Base-by-base conservation (phyloP, 2,797 vertebrate species). In the Pipistrellus kuhlii region DNA sequence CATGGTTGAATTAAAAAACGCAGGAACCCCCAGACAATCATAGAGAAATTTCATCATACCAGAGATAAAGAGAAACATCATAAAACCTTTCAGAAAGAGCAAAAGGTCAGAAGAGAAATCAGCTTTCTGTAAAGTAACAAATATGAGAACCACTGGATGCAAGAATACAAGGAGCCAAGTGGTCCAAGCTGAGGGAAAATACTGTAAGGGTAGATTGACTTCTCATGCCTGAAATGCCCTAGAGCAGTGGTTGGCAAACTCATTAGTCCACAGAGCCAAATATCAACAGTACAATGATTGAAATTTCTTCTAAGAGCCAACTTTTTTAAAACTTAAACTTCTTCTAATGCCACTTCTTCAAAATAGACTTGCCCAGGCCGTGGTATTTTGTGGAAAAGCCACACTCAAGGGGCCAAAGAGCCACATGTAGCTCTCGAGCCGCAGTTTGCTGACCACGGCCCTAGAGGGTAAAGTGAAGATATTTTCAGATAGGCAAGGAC, bases 1-100 rank as follows among this genome's bases (percentile, higher is more conserved):
- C 14, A 57, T 30, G 10, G 10, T 32, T 44, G 46, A 62, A 30
- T 90, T 78, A 91, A 92, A 90, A 93, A 82, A 32, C 17, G 8
- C 66, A 62, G 32, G 12, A 15, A 92, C 73, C 0, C 20, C n/a
- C 35, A 72, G 57, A 53, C 0, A 53, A 46, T n/a, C 59, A 71
- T 9, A 51, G 75, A 89, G 55, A 86, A 44, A 32, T 84, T 86
- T 55, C 44, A 48, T 48, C 72, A 23, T 8, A 68, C 21, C 17
- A 44, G 48, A 4, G 57, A 35, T 46, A 59, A 78, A 81, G 21
- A 72, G 14, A 55, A 89, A 66, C 80, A 76, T n/a, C 17, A 35
- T 25, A 76, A 81, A 89, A 94, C 27, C 41, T 94, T 87, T 82
- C n/a, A 35, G 91, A 93, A 78, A 85, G 38, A 81, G 62, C 78